Percentiles rank a stretch among this genome's conserved stretches.
phyloP scores from a whole-genome alignment of 1,140 invertebrate species.

The Musca vetustissima region DNA sequence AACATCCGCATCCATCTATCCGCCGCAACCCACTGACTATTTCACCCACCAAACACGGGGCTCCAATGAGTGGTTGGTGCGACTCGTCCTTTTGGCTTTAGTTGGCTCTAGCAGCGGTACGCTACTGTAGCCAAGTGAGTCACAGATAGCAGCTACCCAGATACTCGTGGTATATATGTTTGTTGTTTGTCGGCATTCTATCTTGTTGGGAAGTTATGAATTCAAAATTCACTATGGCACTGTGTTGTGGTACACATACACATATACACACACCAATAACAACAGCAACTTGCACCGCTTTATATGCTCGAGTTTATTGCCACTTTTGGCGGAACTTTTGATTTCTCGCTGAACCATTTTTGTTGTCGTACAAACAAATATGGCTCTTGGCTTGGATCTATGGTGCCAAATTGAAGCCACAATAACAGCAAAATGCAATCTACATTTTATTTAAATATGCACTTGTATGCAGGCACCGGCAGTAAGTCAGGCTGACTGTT shows the following conservation, averaged over 20 bases:
- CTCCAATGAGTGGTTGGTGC: not conserved
- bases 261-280: not conserved
- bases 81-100: not conserved
- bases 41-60: not conserved
- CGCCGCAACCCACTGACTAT: not conserved
- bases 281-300: slow-evolving; percentile 4
- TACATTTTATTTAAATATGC: too few species aligned
- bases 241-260: not conserved
- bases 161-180: not conserved
- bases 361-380: not conserved
- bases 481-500: too few species aligned
- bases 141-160: not conserved
- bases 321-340: slow-evolving; percentile 15
- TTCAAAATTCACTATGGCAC: not conserved
- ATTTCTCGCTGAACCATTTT: slow-evolving; percentile 9
- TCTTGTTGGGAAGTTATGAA: not conserved
- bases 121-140: not conserved
- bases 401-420: slow-evolving; percentile 6
- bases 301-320: slow-evolving; percentile 10
- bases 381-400: slow-evolving; percentile 10
- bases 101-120: not conserved
- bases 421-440: not conserved
- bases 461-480: too few species aligned
- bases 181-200: not conserved
- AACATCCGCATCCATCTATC: not conserved